A percentile compares a stretch with the other conserved stretches of the same genome.
phyloP scores from a whole-genome alignment of 2,113 vertebrate genomes.

The Carlito syrichta region DNA sequence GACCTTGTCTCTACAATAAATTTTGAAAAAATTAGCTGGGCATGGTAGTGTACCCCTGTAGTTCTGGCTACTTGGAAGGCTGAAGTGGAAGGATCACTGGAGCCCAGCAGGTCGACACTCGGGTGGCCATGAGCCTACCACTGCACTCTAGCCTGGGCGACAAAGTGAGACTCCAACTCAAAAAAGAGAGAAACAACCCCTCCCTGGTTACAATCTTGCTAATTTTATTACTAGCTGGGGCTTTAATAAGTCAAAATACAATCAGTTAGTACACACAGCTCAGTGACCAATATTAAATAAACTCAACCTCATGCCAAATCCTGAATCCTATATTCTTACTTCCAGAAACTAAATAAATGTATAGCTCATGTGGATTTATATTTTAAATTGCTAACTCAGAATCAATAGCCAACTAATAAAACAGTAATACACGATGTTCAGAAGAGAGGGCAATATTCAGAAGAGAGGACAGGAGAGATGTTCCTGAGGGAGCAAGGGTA shows the following conservation, averaged over 20 bases:
- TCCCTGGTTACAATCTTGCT: neutral
- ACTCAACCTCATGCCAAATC: constrained; percentile 46
- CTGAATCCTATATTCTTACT: constrained; percentile 31
- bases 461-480: neutral
- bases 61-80: no score
- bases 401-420: constrained; percentile 49
- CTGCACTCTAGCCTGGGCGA: no score
- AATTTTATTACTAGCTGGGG: neutral
- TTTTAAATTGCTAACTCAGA: constrained; percentile 39
- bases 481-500: neutral
- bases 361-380: neutral
- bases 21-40: no score
- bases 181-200: no score
- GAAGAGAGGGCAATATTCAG: neutral
- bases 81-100: no score
- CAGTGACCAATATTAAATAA: constrained; percentile 37
- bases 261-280: constrained; percentile 18
- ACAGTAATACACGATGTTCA: constrained; percentile 11
- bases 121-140: no score
- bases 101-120: no score
- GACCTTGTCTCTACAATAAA: no score
- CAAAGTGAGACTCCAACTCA: no score
- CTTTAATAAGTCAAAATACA: constrained; percentile 48
- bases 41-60: no score
- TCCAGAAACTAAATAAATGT: constrained; percentile 42